Evolutionary conservation across 2,888 invertebrate genomes (phyloP).

Genomic region (Lasioglossum leucozonium): DNA sequence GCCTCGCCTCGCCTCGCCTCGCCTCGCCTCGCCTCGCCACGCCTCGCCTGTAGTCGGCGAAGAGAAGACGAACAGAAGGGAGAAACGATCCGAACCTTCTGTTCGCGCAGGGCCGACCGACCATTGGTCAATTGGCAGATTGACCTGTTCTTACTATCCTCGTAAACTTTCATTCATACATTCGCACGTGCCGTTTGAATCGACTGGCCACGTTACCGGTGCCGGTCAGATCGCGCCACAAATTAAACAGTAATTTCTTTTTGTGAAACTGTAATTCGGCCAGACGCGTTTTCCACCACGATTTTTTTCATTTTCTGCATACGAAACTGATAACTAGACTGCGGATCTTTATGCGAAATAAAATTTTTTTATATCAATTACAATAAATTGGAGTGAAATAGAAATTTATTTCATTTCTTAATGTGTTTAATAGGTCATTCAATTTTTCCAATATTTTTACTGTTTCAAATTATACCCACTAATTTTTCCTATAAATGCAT

Average conservation of each 20-base stretch:
- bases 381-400: too few species aligned
- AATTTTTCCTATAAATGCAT: too few species aligned
- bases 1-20: background rate
- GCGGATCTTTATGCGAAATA: too few species aligned
- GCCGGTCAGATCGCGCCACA: background rate
- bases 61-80: conserved; percentile 46
- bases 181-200: conserved; percentile 70
- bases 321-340: too few species aligned
- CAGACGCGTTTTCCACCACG: too few species aligned
- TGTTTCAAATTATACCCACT: too few species aligned
- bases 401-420: too few species aligned
- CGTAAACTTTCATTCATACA: conserved; percentile 80
- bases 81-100: conserved; percentile 70
- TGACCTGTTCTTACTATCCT: conserved; percentile 80
- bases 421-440: too few species aligned
- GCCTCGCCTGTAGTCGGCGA: conserved; percentile 10
- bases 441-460: too few species aligned
- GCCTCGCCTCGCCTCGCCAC: background rate
- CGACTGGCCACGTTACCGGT: conserved; percentile 46
- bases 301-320: too few species aligned
- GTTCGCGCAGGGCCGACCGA: conserved; percentile 64
- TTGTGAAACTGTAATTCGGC: background rate
- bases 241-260: background rate
- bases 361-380: too few species aligned
- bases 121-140: conserved; percentile 79